A percentile compares a stretch with the other conserved stretches of the same genome.
Evolutionary conservation across 2,888 invertebrate species (phyloP).

Genomic region (Nemapogon koenigi): DNA sequence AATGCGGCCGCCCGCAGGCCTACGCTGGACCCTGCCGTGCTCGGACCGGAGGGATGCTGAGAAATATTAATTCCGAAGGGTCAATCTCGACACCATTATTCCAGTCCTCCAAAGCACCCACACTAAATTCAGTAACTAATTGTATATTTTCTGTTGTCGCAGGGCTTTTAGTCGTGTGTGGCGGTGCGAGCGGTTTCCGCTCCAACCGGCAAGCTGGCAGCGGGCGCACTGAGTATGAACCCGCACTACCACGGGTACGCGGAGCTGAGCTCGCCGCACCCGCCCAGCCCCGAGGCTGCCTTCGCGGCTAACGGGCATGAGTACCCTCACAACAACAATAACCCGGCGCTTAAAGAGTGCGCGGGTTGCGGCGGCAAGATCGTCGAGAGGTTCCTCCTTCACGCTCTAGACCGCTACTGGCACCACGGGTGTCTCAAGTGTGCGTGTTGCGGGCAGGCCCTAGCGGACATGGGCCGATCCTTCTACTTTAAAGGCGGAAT

Average conservation of each 20-base stretch:
- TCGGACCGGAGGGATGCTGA: background rate
- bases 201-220: conserved; percentile 84
- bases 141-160: conserved; percentile 23
- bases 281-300: conserved; percentile 76
- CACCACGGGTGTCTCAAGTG: conserved; percentile 95
- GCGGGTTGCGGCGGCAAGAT: conserved; percentile 93
- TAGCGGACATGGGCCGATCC: conserved; percentile 90
- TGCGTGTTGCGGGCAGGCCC: conserved; percentile 85
- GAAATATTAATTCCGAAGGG: background rate
- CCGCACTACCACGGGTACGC: conserved; percentile 88
- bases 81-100: background rate
- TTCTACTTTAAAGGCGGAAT: conserved; percentile 93
- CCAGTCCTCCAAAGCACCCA: background rate
- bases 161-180: conserved; percentile 63
- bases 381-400: conserved; percentile 88
- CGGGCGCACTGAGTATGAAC: conserved; percentile 88
- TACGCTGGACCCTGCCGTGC: conserved; percentile 5
- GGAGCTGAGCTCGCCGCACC: conserved; percentile 81
- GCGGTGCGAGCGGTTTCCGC: conserved; percentile 56
- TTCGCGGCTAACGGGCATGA: conserved; percentile 69
- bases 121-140: background rate
- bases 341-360: conserved; percentile 76
- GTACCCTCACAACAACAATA: conserved; percentile 68
- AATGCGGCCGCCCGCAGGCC: conserved; percentile 54
- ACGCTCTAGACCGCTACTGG: conserved; percentile 95